Conservation (phyloP, 2,797 vertebrate species). For the Choloepus didactylus region DNA sequence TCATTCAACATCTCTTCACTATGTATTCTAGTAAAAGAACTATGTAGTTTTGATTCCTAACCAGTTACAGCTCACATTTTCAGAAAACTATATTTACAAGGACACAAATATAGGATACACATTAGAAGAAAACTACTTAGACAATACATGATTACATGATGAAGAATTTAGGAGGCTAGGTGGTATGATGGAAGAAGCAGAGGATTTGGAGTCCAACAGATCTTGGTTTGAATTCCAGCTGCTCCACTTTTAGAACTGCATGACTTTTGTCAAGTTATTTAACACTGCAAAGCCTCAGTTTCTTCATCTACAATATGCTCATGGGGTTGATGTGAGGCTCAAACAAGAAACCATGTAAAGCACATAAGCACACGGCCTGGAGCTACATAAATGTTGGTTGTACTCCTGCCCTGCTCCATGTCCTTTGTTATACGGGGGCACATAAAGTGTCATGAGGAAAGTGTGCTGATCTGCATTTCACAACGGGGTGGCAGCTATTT, state of each 20-base stretch:
- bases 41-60: neutral
- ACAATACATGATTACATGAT: constrained; percentile 6
- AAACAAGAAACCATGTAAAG: constrained; percentile 39
- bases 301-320: constrained; percentile 30
- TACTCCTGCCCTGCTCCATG: neutral
- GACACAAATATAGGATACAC: constrained; percentile 24
- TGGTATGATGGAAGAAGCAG: neutral
- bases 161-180: constrained; percentile 26
- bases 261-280: constrained; percentile 1
- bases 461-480: neutral
- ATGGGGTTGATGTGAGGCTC: neutral
- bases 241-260: neutral
- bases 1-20: constrained; percentile 22
- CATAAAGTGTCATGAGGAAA: constrained; percentile 9
- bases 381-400: neutral
- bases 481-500: constrained; percentile 31
- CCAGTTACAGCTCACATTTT: neutral
- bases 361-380: neutral
- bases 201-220: neutral
- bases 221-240: neutral
- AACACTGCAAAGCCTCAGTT: constrained; percentile 36
- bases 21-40: constrained; percentile 37
- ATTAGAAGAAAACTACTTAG: constrained; percentile 22
- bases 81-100: constrained; percentile 11
- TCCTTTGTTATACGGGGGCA: neutral